Conservation (phyloP, 2,113 vertebrate species). For the Cervus canadensis region DNA sequence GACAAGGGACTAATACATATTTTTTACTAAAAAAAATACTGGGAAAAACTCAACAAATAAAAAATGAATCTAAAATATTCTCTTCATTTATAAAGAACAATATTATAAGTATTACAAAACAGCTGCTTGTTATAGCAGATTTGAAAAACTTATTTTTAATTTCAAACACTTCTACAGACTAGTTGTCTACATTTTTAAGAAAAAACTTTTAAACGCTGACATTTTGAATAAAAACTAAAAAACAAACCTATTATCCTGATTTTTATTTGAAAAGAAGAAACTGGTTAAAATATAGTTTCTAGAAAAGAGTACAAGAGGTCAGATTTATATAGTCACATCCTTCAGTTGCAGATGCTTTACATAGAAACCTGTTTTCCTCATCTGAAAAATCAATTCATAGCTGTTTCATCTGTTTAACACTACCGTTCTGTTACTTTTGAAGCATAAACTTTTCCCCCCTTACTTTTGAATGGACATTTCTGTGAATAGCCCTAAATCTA, state of each 20-base stretch:
- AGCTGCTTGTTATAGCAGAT: not conserved
- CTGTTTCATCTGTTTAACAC: not conserved
- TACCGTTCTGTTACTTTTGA: not conserved
- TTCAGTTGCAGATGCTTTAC: not conserved
- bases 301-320: not conserved
- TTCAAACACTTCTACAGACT: not conserved
- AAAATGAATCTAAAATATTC: not conserved
- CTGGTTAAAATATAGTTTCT: not conserved
- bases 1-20: not conserved
- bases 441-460: not conserved
- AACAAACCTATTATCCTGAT: not conserved
- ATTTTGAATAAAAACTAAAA: not conserved
- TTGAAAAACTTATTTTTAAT: not conserved
- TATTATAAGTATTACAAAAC: not conserved
- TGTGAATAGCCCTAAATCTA: not conserved
- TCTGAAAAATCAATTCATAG: not conserved
- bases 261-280: not conserved
- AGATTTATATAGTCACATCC: not conserved
- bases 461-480: not conserved
- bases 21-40: not conserved
- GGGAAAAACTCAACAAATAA: not conserved
- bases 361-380: not conserved
- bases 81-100: not conserved
- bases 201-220: not conserved
- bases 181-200: not conserved